Percentiles rank a stretch among this genome's conserved stretches.
Conservation (phyloP, 2,797 vertebrate genomes). For the Simalia tracyae region DNA sequence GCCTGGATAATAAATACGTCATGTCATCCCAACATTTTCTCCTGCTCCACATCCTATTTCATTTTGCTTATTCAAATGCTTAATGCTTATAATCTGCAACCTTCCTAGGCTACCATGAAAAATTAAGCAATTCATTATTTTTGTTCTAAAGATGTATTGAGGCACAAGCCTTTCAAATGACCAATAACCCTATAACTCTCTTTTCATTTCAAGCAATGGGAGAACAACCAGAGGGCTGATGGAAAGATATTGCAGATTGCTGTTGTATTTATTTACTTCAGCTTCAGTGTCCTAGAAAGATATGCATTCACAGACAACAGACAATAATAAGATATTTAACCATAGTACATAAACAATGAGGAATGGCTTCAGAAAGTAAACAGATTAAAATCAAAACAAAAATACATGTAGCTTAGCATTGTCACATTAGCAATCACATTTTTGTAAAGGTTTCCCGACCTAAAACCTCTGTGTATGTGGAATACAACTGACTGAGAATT, state of each 20-base stretch:
- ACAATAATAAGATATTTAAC: background rate
- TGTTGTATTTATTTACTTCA: conserved; percentile 25
- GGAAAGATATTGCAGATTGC: conserved; percentile 32
- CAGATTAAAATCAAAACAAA: background rate
- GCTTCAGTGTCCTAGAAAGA: background rate
- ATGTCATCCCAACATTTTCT: background rate
- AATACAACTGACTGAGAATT: no score
- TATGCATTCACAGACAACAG: conserved; percentile 34
- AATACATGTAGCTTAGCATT: background rate
- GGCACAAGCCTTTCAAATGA: conserved; percentile 35
- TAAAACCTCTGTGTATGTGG: no score
- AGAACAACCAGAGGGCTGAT: background rate
- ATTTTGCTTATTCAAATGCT: background rate
- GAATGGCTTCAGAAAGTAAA: background rate
- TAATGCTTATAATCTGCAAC: background rate
- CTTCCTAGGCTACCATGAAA: background rate
- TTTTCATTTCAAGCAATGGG: conserved; percentile 29
- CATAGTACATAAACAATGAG: background rate
- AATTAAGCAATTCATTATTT: conserved; percentile 28
- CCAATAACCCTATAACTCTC: conserved; percentile 16
- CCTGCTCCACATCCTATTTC: background rate
- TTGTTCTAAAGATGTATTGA: background rate
- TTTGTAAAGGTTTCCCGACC: no score
- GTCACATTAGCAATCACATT: no score
- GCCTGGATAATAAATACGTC: background rate